Evolutionary conservation across 2,797 vertebrate genomes (phyloP), one percentile per base, ranked within the genome.

Genomic region (Sitta carolinensis): DNA sequence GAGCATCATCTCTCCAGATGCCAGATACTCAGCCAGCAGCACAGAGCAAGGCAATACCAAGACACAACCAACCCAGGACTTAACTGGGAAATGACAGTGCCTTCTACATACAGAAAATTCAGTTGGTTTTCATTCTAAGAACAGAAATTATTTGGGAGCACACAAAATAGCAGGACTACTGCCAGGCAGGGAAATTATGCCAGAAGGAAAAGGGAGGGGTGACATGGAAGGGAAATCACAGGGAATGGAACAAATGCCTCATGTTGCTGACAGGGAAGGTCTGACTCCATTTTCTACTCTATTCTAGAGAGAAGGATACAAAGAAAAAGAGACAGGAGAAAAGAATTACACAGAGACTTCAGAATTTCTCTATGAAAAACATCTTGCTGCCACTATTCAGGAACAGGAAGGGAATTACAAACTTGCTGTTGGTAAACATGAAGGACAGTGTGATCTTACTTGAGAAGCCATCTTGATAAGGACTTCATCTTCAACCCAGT

Each of bases 401-500:
- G 54, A 61, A 74, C 8, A 85, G 36, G 59, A 81, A 83, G 48
- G 14, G 79, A 84, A 50, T 32, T 0, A 81, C 20, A 81, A 29
- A 79, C 61, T 90, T 64, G 30, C 29, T 83, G 38, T 50, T 36
- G 47, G 66, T 22, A 51, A 69, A 88, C 40, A 54, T 7, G 34
- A 34, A 40, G 20, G 15, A 86, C 18, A 81, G 21, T 1, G 6
- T 29, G 50, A 86, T 84, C 96, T 95, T 98, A 99, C 99, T 98
- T 99, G 98, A 50, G 97, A 93, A 1, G 98, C 98, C 99, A 99
- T 99, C 97, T 99, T 99, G 95, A 99, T 98, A 75, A 99, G 97
- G 50, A 99, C 98, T 89, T 99, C 98, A 74, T 99, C 99, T 92
- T 99, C 97, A 42, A 98, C 98, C 99, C 99, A 99, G 68, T 98